These are phyloP conservation scores for Tyrophagus putrescentiae DNA, from an alignment of 1,140 invertebrate species.

Conservation along the genomic window DNA sequence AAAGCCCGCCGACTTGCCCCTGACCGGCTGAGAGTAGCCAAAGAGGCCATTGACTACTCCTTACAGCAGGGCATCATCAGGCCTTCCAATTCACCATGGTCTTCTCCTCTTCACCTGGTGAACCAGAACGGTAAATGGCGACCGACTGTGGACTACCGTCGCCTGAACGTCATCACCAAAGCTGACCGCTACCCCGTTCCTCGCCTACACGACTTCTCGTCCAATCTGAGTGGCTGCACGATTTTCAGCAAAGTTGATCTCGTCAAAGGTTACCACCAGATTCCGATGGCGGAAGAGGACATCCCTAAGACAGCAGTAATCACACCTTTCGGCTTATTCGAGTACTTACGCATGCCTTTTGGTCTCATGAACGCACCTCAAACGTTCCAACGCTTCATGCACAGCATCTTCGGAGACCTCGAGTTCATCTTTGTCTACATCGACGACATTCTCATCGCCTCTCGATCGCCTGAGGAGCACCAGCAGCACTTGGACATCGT, in stretches of 20 bases:
- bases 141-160: conserved; percentile 15
- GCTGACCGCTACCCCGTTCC: conserved; percentile 31
- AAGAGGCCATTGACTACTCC: too few relatives aligned
- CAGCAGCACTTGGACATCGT: conserved; percentile 25
- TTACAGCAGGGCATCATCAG: too few relatives aligned
- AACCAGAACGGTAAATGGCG: conserved; percentile 18
- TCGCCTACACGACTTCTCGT: conserved; percentile 35
- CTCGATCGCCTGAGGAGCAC: conserved; percentile 25
- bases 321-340: conserved; percentile 16
- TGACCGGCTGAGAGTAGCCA: too few relatives aligned
- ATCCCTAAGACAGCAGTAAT: conserved; percentile 17
- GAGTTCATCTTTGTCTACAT: conserved; percentile 26
- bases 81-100: too few relatives aligned
- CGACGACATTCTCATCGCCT: conserved; percentile 29
- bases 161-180: conserved; percentile 19
- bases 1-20: too few relatives aligned
- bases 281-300: background rate
- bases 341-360: conserved; percentile 27
- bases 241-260: background rate
- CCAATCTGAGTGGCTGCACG: conserved; percentile 26
- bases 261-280: conserved; percentile 13
- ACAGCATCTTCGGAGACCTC: conserved; percentile 19
- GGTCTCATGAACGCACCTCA: conserved; percentile 25
- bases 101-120: too few relatives aligned
- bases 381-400: conserved; percentile 28